Evolutionary conservation across 1,140 invertebrate species (phyloP).

Genomic region (Calliopsis andreniformis): DNA sequence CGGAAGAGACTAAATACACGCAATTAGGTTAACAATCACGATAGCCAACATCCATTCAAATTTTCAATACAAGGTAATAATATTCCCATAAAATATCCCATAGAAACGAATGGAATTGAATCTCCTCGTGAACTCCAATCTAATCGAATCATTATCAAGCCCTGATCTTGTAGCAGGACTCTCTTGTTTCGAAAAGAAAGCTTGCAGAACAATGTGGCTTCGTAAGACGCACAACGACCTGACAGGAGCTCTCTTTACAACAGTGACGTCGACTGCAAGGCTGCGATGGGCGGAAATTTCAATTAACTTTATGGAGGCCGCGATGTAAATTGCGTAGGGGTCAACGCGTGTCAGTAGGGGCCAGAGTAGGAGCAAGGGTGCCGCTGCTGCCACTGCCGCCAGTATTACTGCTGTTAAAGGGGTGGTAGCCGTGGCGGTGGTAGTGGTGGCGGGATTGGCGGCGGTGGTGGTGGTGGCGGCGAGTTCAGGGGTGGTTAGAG

Average conservation of each 20-base stretch:
- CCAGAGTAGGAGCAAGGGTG: conserved; percentile 59
- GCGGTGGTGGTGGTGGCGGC: conserved; percentile 35
- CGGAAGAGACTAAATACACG: too few relatives aligned
- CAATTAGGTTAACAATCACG: too few relatives aligned
- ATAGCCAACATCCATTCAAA: too few relatives aligned
- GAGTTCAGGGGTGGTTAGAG: conserved; percentile 65
- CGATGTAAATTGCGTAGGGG: conserved; percentile 73
- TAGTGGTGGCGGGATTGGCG: conserved; percentile 28
- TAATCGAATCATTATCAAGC: neutral
- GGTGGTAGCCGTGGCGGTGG: conserved; percentile 26
- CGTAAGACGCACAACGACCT: conserved; percentile 42
- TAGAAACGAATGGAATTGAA: too few relatives aligned
- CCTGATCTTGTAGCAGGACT: neutral
- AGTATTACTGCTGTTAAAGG: conserved; percentile 18
- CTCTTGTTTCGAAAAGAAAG: conserved; percentile 25
- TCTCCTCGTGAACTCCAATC: neutral
- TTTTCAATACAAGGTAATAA: too few relatives aligned
- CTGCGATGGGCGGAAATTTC: conserved; percentile 66
- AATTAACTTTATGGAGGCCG: conserved; percentile 73
- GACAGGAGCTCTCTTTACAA: conserved; percentile 20
- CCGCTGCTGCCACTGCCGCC: conserved; percentile 31
- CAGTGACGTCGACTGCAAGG: conserved; percentile 52
- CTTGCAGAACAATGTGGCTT: conserved; percentile 22
- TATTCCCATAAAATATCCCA: too few relatives aligned
- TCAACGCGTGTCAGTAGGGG: conserved; percentile 66